Conservation (phyloP, 1,140 invertebrate genomes). For the Planococcus citri region DNA sequence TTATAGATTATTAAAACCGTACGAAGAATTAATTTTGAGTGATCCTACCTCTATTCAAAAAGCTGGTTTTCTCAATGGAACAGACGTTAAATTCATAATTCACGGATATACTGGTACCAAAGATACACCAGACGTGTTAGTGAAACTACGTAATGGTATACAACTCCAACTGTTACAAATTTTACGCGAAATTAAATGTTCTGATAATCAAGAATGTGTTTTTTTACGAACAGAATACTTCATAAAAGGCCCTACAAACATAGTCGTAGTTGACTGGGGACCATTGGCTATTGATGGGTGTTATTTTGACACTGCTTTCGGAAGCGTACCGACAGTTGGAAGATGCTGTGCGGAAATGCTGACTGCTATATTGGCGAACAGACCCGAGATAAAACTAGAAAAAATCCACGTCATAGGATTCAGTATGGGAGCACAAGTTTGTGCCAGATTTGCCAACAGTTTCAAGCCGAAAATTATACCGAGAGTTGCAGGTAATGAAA, state of each 20-base stretch:
- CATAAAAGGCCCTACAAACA: too few relatives aligned
- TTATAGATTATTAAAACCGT: too few relatives aligned
- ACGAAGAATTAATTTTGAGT: not conserved
- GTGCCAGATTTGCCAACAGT: conserved; percentile 42
- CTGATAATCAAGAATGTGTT: too few relatives aligned
- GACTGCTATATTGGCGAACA: not conserved
- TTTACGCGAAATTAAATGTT: too few relatives aligned
- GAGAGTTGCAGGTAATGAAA: conserved; percentile 42
- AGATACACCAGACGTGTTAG: not conserved
- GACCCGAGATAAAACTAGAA: not conserved
- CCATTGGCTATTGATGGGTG: too few relatives aligned
- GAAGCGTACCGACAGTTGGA: not conserved
- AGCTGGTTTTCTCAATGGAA: not conserved
- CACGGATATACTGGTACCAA: not conserved
- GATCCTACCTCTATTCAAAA: not conserved
- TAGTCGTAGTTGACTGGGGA: too few relatives aligned
- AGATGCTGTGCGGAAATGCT: not conserved
- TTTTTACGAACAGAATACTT: too few relatives aligned
- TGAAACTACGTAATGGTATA: too few relatives aligned
- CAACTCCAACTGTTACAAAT: too few relatives aligned
- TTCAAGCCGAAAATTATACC: conserved; percentile 36
- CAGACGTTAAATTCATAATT: not conserved
- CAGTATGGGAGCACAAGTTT: conserved; percentile 50
- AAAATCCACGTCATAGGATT: conserved; percentile 50
- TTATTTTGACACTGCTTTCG: too few relatives aligned